A percentile compares a stretch with the other conserved stretches of the same genome.
Evolutionary conservation across 1,140 invertebrate genomes (phyloP).

Genomic region (Microplitis demolitor): DNA sequence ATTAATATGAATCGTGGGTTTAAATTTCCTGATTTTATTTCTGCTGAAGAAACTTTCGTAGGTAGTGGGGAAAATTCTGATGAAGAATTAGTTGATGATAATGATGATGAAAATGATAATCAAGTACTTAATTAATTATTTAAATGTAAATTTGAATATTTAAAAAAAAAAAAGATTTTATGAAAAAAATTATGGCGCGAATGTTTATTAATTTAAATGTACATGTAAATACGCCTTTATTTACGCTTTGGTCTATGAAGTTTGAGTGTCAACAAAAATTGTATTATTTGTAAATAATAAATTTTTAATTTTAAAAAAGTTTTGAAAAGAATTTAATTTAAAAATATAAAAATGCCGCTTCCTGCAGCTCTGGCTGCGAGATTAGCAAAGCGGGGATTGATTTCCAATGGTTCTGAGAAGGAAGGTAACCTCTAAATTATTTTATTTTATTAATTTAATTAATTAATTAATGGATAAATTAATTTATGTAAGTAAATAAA

Average conservation of each 20-base stretch:
- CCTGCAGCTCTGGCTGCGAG: constrained; percentile 84
- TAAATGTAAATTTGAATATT: too few species aligned
- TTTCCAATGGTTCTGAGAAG: constrained; percentile 60
- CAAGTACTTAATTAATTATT: neutral
- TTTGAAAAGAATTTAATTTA: too few species aligned
- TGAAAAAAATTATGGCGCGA: too few species aligned
- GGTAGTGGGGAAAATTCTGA: constrained; percentile 58
- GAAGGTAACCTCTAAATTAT: constrained; percentile 46
- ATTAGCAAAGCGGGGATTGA: constrained; percentile 83
- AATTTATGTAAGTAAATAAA: neutral
- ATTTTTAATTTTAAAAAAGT: too few species aligned
- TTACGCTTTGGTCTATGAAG: too few species aligned
- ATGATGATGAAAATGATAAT: constrained; percentile 19
- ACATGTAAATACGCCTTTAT: too few species aligned
- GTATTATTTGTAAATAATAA: too few species aligned
- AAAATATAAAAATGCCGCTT: constrained; percentile 72
- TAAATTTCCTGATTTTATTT: constrained; percentile 23
- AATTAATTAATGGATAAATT: neutral
- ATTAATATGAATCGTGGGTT: constrained; percentile 24
- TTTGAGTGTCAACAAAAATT: too few species aligned
- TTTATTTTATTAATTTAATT: neutral
- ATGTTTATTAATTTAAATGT: too few species aligned
- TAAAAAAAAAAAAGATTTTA: too few species aligned
- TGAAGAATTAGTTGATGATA: constrained; percentile 36
- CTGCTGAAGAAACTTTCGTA: constrained; percentile 48